A percentile compares a stretch with the other conserved stretches of the same genome.
These are phyloP conservation scores for Calosoma granatense DNA, from an alignment of 1,140 invertebrate genomes.

Conservation along the genomic window DNA sequence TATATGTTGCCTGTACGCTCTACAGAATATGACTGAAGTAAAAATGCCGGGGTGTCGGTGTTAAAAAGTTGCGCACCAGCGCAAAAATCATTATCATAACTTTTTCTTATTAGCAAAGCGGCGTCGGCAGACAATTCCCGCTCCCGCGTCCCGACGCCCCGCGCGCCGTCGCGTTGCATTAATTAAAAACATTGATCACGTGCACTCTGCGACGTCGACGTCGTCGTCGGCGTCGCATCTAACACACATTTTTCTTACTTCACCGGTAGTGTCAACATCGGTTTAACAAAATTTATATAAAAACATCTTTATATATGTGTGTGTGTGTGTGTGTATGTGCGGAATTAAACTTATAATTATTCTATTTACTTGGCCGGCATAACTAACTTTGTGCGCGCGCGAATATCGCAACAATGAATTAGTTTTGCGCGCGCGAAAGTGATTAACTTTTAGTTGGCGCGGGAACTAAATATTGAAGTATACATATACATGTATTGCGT, in stretches of 20 bases:
- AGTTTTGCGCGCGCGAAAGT: too few species aligned
- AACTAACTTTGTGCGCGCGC: too few species aligned
- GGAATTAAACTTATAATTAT: too few species aligned
- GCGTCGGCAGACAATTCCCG: conserved; percentile 19
- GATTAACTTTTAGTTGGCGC: too few species aligned
- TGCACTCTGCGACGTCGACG: conserved; percentile 13
- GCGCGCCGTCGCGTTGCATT: conserved; percentile 15
- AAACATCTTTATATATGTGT: too few species aligned
- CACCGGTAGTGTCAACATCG: not conserved
- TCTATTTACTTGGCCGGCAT: too few species aligned
- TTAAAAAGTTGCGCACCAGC: conserved; percentile 27
- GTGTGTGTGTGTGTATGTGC: too few species aligned
- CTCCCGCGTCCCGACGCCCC: conserved; percentile 16
- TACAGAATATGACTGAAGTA: not conserved
- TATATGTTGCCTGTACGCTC: not conserved
- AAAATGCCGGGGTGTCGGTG: not conserved
- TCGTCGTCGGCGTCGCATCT: conserved; percentile 11
- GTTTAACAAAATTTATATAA: too few species aligned
- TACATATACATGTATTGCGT: too few species aligned
- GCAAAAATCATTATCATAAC: conserved; percentile 31
- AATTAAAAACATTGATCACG: conserved; percentile 28
- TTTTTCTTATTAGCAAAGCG: conserved; percentile 27
- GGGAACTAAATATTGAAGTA: too few species aligned
- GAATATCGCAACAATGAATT: too few species aligned
- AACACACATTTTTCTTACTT: not conserved